Evolutionary conservation across 2,797 vertebrate species (phyloP), one percentile per base, ranked within the genome.

Genomic region (Rhinichthys osculus): DNA sequence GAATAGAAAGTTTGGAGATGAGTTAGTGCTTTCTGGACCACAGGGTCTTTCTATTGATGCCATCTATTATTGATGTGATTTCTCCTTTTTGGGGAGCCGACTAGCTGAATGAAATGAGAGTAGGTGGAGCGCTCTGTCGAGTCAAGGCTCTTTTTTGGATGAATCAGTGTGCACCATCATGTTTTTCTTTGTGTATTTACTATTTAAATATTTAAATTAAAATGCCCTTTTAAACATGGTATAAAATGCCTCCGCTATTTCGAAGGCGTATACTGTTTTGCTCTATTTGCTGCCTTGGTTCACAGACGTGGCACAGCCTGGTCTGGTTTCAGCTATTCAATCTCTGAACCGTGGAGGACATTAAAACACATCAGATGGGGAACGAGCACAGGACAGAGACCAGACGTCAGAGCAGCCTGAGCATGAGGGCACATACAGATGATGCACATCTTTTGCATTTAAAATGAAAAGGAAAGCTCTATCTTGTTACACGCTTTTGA

Each of bases 31-130:
- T 84, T 82, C 87, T 89, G 57, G 59, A 78, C 40, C 78, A 83
- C 69, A 57, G 62, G 79, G 74, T 42, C 77, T 78, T 78, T 86
- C 52, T 77, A 88, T 86, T 85, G 85, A 80, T 71, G 82, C 5
- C 73, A 79, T 88, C 30, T 78, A 85, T 86, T 86, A 85, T 88
- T 89, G 73, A 89, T 88, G 67, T 35, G 67, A 62, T 73, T 52
- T 64, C 50, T 78, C 50, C 62, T 50, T 88, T 74, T 82, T 38
- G 44, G 21, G 38, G 23, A 84, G 23, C 16, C 6, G 38, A 81
- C 81, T 71, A 59, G 54, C 66, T 70, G 42, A 83, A 78, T 40
- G 59, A 86, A 82, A 72, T 7, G 6, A 27, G 71, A 86, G 42
- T 82, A 64, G 54, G 52, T 64, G 78, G 42, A 21, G 23, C 13